Evolutionary conservation across 2,797 vertebrate genomes (phyloP).

Genomic region (Ctenopoma multispine): DNA sequence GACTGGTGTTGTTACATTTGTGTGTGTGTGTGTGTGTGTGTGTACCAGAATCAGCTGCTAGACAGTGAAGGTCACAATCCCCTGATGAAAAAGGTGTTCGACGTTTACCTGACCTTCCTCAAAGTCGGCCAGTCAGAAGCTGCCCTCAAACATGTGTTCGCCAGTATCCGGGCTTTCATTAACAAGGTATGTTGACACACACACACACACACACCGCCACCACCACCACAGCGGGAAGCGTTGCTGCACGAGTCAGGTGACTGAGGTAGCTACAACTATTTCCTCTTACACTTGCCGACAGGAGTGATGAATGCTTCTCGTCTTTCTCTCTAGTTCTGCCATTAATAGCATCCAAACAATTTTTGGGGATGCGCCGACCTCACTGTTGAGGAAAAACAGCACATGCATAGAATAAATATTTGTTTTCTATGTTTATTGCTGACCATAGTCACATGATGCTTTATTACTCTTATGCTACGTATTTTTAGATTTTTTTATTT

Average conservation of each 20-base stretch:
- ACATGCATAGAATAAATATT: background rate
- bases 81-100: constrained; percentile 97
- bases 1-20: background rate
- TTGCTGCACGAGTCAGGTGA: too few relatives aligned
- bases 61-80: constrained; percentile 94
- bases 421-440: constrained; percentile 4
- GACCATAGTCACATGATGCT: background rate
- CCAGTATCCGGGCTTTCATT: constrained; percentile 92
- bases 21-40: constrained; percentile 20
- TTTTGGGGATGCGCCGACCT: background rate
- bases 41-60: constrained; percentile 90
- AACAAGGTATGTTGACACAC: constrained; percentile 91
- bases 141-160: constrained; percentile 92
- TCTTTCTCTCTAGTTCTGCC: background rate
- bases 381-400: background rate
- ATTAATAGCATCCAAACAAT: background rate
- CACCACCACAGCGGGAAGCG: accelerated
- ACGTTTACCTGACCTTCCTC: constrained; percentile 94
- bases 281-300: too few relatives aligned
- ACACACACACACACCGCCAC: too few relatives aligned
- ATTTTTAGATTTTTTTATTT: constrained; percentile 12
- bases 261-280: too few relatives aligned
- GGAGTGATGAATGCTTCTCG: too few relatives aligned
- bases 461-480: background rate
- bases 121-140: constrained; percentile 93